Base-by-base conservation (phyloP, 1,140 invertebrate genomes). In the Rhynchophorus ferrugineus region DNA sequence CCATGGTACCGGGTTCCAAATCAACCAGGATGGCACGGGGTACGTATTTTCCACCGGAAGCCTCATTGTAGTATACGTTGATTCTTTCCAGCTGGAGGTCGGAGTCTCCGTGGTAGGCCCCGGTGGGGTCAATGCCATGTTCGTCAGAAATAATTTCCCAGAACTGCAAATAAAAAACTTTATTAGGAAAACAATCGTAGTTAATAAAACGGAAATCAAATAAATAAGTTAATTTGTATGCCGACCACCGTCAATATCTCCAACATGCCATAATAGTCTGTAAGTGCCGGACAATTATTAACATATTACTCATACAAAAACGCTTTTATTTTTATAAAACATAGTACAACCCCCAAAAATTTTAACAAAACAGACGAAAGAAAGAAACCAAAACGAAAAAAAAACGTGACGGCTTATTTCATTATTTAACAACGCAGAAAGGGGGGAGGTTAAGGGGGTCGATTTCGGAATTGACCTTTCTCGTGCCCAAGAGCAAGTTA, bases 91-190 rank as follows among this genome's bases (percentile, higher is more conserved):
- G 71, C 68, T 92, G 90, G 47, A 91, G 73, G 65, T 90, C 86
- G 56, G 84, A 86, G 64, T 87, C 84, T 42, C 88, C 86, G 42
- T 81, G 78, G 72, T 91, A 92, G 61, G 82, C 79, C 59, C 89
- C 89, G 62, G 80, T 83, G 57, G 84, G 81, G 72, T 91, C 87
- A 66, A 92, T 90, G 54, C 88, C 88, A 70, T 92, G 89, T 72
- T 91, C 89, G 64, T 91, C 88, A 29, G 89, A 92, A 63, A 92
- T 91, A 44, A 92, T 87, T 74, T 93, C 89, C 91, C 90, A 94
- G 75, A 95, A 95, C 89, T 92, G 74, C 13, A 66, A 65, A 18
- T 44, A 60, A 54, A 52, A 44, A 21, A 3, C 3, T 22, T 3
- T 20, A 2, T 8, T 34, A 8, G n/a, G n/a, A n/a, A n/a, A n/a